phyloP scores from a whole-genome alignment of 2,797 vertebrate genomes.

The Lagocephalus sceleratus region DNA sequence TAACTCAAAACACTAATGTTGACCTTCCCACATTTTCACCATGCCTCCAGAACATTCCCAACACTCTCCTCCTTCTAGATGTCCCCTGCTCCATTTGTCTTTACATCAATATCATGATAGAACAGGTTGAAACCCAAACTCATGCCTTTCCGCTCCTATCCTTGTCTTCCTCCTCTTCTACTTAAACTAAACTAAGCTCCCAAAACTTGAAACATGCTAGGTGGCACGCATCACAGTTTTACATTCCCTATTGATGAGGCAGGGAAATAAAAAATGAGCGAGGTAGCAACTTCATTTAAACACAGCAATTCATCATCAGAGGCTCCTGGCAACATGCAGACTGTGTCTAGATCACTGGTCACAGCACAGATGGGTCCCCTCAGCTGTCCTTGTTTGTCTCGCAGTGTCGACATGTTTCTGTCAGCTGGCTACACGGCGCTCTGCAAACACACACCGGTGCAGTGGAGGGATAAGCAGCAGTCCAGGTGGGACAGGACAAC shows the following conservation, averaged over 20 bases:
- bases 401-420: conserved; percentile 8
- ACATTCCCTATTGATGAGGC: conserved; percentile 47
- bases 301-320: conserved; percentile 38
- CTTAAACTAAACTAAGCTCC: too few species aligned
- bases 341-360: conserved; percentile 41
- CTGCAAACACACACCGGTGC: conserved; percentile 9
- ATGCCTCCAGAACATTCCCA: too few species aligned
- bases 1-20: too few species aligned
- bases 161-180: too few species aligned
- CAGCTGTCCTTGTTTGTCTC: conserved; percentile 1
- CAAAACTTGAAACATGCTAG: conserved; percentile 21
- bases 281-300: conserved; percentile 45
- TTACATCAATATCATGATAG: too few species aligned
- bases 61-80: too few species aligned
- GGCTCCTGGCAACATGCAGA: conserved; percentile 21
- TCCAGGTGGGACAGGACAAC: conserved; percentile 5
- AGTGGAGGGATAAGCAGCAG: not conserved
- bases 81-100: too few species aligned
- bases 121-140: too few species aligned
- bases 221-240: conserved; percentile 47
- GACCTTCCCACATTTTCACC: too few species aligned
- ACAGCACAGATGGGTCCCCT: conserved; percentile 23
- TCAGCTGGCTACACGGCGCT: conserved; percentile 6
- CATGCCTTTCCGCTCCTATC: too few species aligned
- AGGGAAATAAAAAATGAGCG: conserved; percentile 36